Conservation (phyloP, 2,888 invertebrate species). For the Drosophila koepferae region DNA sequence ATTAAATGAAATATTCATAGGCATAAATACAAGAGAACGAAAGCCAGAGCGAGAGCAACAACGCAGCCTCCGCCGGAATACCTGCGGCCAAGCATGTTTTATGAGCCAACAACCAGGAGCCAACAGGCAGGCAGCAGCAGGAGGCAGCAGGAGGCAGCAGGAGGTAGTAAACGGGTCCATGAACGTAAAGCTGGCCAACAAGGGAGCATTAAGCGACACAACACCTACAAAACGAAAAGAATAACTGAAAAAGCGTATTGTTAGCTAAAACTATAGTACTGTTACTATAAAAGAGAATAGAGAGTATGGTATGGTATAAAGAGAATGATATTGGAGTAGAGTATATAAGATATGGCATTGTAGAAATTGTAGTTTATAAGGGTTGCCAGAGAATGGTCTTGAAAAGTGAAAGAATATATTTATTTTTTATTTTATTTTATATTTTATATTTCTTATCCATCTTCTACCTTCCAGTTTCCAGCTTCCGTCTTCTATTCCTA, state of each 20-base stretch:
- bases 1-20: slow-evolving; percentile 80
- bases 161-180: slow-evolving; percentile 2
- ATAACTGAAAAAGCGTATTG: neutral
- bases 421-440: neutral
- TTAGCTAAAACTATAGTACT: neutral
- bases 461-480: neutral
- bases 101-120: slow-evolving; percentile 54
- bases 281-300: neutral
- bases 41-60: neutral
- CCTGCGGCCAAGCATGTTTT: slow-evolving; percentile 71
- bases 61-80: slow-evolving; percentile 34
- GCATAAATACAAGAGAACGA: slow-evolving; percentile 66
- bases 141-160: no score
- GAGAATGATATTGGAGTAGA: neutral
- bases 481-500: neutral
- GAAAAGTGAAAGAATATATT: neutral
- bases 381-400: neutral
- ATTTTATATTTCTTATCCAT: neutral
- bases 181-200: slow-evolving; percentile 1
- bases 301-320: neutral
- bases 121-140: slow-evolving; percentile 2
- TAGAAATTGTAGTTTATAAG: neutral
- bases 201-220: slow-evolving; percentile 23
- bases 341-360: neutral
- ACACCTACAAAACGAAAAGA: slow-evolving; percentile 9